Evolutionary conservation across 2,888 invertebrate species (phyloP), one percentile per base, ranked within the genome.

Genomic region (Magallana nippona): DNA sequence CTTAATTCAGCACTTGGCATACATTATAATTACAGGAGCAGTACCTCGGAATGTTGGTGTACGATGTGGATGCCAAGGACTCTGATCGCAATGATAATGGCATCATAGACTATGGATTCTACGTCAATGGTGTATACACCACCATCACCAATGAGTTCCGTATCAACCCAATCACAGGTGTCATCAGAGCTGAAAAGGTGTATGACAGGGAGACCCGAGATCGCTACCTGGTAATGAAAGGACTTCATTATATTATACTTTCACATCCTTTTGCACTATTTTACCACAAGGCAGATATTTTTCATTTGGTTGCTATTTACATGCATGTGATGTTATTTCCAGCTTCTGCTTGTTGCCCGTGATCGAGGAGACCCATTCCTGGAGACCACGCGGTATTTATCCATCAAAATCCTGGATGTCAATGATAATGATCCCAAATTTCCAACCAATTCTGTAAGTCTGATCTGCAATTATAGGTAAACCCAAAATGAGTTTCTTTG

Each of bases 81-180:
- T 96, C 96, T 88, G 98, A 98, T 92, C 95, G 95, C 0, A 97
- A 97, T 1, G 96, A 97, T 88, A 98, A 97, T 93, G 98, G 98
- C 0, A 95, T 96, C 82, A 95, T 98, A 0, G 96, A 97, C 1
- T 98, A 98, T 94, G 97, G 96, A 79, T 92, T 94, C 84, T 81
- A 87, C 93, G 95, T 97, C 85, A 96, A 87, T 13, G 86, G 87
- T 8, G 27, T 96, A 89, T 96, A 97, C 90, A 96, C 96, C 0
- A 96, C 96, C 86, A 96, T 97, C 93, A 98, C 98, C 0, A 95
- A 96, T 13, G 97, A 98, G 93, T 98, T 98, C 94, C 95, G 95
- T 55, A 96, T 98, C 60, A 96, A 98, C 93, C 95, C 95, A 77
- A 96, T 96, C 83, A 96, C 96, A 0, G 98, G 98, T 0, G 97